Base-by-base conservation (phyloP, 2,113 vertebrate species). In the Alethe diademata region DNA sequence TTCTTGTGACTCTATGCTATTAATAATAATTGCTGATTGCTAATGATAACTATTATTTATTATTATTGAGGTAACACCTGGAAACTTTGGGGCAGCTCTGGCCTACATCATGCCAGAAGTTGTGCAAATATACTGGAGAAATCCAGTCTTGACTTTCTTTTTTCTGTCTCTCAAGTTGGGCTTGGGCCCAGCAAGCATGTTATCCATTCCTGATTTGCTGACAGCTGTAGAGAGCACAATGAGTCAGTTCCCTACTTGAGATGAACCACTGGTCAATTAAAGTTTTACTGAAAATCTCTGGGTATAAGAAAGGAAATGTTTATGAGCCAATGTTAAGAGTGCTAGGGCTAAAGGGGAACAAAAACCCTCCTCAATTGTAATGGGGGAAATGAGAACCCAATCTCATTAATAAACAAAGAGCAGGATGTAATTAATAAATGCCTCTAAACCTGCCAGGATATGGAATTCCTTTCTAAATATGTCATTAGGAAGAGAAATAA, bases 351-450 rank as follows among this genome's bases (percentile, higher is more conserved):
- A 93, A 90, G 62, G 62, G 80, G 61, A 95, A 79, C n/a, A 78
- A 92, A 90, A 89, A 11, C n/a, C 28, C 74, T 91, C 38, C 82
- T 75, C n/a, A 89, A 35, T 65, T 95, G 13, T 87, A 91, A 85
- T 1, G 8, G 35, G 43, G 72, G 88, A 93, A 94, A 93, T 26
- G 80, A 79, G 73, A 92, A 69, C 61, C 20, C 12, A 50, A 53
- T 64, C n/a, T 95, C 73, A 85, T 91, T 91, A 95, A 95, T 90
- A 90, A 95, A 95, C 86, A 92, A 85, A 92, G 78, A 79, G 36
- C 91, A 91, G 91, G 89, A 96, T 92, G 89, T 87, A 87, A 96
- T 96, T 96, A 95, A 95, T 95, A 94, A 95, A 86, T 72, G 80
- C 36, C 45, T 93, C 57, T 60, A 69, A 87, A 89, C 20, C 33